These are phyloP conservation scores for Nomada fucata DNA, from an alignment of 2,888 invertebrate species.

Conservation along the genomic window DNA sequence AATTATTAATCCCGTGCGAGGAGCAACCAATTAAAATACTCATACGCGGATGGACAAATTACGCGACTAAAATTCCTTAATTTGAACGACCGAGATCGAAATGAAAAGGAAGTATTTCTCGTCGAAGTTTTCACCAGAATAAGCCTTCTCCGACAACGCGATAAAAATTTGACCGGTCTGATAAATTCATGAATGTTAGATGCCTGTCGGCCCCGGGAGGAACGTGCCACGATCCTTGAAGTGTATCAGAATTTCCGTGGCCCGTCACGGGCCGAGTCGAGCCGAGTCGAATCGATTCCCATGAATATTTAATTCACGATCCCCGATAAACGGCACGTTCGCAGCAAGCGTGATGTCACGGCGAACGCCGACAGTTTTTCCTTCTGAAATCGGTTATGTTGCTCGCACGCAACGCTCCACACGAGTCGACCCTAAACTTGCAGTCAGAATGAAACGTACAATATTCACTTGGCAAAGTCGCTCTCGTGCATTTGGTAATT, in stretches of 20 bases:
- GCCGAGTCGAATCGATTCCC: constrained; percentile 33
- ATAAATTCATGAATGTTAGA: constrained; percentile 52
- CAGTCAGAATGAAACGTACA: background rate
- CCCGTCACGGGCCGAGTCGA: constrained; percentile 5
- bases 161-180: constrained; percentile 22
- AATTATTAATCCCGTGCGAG: no score
- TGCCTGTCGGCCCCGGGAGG: background rate
- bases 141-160: background rate
- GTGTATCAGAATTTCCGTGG: constrained; percentile 21
- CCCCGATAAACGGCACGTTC: constrained; percentile 24
- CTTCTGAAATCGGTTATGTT: constrained; percentile 1
- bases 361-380: background rate
- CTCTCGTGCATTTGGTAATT: background rate
- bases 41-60: no score
- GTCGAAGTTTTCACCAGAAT: background rate
- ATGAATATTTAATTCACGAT: constrained; percentile 52
- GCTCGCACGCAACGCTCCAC: background rate
- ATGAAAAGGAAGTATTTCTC: no score
- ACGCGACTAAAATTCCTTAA: no score
- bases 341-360: no score
- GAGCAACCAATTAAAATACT: no score
- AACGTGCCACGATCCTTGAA: constrained; percentile 6
- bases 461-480: background rate
- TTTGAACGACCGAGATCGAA: no score
- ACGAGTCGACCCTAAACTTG: no score